phyloP scores from a whole-genome alignment of 2,113 vertebrate species.

The Canis aureus region DNA sequence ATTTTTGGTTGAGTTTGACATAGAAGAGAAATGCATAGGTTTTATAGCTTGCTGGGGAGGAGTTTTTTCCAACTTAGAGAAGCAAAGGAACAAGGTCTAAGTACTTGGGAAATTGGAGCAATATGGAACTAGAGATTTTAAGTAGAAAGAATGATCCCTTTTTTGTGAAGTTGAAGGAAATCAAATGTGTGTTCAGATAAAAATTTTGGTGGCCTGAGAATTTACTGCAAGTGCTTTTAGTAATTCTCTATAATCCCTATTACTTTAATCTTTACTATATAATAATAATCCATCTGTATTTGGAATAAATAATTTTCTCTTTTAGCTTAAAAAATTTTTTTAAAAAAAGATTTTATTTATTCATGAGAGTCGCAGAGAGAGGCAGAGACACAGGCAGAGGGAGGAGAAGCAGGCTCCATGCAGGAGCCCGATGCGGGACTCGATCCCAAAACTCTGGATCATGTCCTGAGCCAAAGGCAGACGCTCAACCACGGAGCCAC shows the following conservation, averaged over 20 bases:
- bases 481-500: too few species aligned
- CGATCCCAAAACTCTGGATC: too few species aligned
- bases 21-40: neutral
- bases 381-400: too few species aligned
- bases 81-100: neutral
- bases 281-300: neutral
- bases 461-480: too few species aligned
- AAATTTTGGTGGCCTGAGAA: neutral
- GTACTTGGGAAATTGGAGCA: neutral
- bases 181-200: neutral
- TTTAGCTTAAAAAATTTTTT: neutral
- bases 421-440: too few species aligned
- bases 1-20: neutral
- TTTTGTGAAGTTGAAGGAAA: neutral
- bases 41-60: neutral
- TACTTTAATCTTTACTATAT: neutral
- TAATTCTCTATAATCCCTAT: neutral
- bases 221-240: neutral
- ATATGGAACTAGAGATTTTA: neutral
- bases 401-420: too few species aligned
- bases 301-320: constrained; percentile 1
- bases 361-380: too few species aligned
- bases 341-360: too few species aligned
- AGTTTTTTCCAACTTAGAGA: neutral
- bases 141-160: neutral